Conservation (phyloP, 2,888 invertebrate species). For the Melanostoma scalare region DNA sequence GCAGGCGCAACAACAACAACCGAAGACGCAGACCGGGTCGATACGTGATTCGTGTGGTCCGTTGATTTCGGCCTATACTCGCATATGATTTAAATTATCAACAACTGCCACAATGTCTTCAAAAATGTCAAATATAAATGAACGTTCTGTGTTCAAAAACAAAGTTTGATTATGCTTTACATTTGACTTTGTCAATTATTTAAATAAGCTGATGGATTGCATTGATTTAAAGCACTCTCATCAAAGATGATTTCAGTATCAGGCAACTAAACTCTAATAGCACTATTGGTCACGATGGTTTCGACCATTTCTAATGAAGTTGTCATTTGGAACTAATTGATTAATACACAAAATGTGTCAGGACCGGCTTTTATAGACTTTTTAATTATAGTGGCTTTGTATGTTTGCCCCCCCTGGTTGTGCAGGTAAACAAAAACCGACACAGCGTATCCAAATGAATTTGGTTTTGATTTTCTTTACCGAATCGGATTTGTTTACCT, state of each 20-base stretch:
- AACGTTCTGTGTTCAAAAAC: too few relatives aligned
- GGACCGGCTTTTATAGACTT: conserved; percentile 60
- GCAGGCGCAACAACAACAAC: neutral
- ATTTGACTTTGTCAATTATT: conserved; percentile 47
- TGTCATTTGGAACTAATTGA: conserved; percentile 70
- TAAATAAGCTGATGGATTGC: conserved; percentile 49
- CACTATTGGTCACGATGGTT: conserved; percentile 57
- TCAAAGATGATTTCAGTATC: conserved; percentile 50
- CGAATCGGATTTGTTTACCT: conserved; percentile 64
- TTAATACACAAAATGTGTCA: conserved; percentile 67
- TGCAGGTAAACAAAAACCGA: conserved; percentile 17
- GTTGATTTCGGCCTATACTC: neutral
- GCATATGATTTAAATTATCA: too few relatives aligned
- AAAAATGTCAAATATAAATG: too few relatives aligned
- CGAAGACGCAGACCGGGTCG: conserved; percentile 20
- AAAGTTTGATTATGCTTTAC: too few relatives aligned
- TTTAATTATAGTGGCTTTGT: conserved; percentile 66
- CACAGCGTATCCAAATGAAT: conserved; percentile 36
- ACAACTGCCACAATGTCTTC: too few relatives aligned
- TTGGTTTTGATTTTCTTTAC: conserved; percentile 39
- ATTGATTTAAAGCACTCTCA: conserved; percentile 25
- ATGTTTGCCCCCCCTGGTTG: conserved; percentile 56
- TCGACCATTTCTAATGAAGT: conserved; percentile 67
- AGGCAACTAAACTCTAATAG: conserved; percentile 36
- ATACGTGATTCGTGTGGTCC: conserved; percentile 17